Evolutionary conservation across 1,140 invertebrate genomes (phyloP), one percentile per base, ranked within the genome.

Genomic region (Phortica variegata): DNA sequence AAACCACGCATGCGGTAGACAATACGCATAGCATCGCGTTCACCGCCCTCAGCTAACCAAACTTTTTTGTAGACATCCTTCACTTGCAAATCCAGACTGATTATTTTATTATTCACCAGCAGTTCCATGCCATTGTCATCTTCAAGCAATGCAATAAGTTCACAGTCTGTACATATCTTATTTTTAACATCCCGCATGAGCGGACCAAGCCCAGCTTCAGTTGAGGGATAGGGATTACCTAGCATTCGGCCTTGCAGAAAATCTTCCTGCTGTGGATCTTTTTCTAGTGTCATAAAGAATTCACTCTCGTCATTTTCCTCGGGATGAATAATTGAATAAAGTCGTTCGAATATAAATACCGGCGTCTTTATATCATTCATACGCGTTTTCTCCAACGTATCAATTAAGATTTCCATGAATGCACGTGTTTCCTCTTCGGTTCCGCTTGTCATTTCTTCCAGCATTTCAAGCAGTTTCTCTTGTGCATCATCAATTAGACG

Each of bases 111-210:
- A 66, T 95, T 94, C 0, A 99, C 95, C n/a, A 98, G 81, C 42
- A 98, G 79, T 77, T 98, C 96, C 95, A 99, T 98, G 38, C 95
- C 95, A 65, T 95, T 98, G 73, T 98, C 96, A 76, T 98, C 95
- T 76, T 98, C 95, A 0, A 98, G 76, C 13, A 99, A 77, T 2
- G 95, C 95, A 1, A 98, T 92, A 32, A 98, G 79, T 70, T 99
- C 96, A 78, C 95, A 98, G 79, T 98, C 96, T 61, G 90, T 89
- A 69, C 94, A 97, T 52, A 97, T 96, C 77, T 98, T 98, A 77
- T 98, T 98, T 76, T 99, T 99, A 0, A 98, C 91, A 73, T 98
- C 95, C 32, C 96, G 82, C 96, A 99, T 98, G 1, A 97, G 79
- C 0, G 96, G 95, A 2, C 96, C 95, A 56, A 98, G 82, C 10